Evolutionary conservation across 1,140 invertebrate genomes (phyloP).

Genomic region (Pentalonia nigronervosa): DNA sequence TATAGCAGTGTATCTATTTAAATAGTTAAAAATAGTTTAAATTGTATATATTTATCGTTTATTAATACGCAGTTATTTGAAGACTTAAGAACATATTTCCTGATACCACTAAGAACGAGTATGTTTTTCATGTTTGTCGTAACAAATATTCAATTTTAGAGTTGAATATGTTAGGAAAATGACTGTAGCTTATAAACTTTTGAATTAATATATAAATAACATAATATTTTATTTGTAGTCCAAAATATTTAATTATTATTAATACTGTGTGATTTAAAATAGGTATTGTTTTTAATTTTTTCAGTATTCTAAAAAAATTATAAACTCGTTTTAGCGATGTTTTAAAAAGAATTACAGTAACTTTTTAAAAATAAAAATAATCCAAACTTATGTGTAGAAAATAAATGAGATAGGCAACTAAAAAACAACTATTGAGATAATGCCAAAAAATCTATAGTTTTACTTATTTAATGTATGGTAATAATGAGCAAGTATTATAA

Average conservation of each 20-base stretch:
- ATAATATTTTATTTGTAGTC: neutral
- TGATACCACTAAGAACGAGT: neutral
- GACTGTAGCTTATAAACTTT: neutral
- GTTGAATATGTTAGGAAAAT: neutral
- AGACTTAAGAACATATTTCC: neutral
- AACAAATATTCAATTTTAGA: neutral
- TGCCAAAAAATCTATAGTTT: no score
- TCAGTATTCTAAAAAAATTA: no score
- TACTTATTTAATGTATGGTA: no score
- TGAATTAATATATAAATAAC: neutral
- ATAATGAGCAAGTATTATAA: no score
- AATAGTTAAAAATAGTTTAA: neutral
- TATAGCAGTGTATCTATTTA: neutral
- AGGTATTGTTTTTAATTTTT: no score
- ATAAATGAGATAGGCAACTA: no score
- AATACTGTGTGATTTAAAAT: neutral
- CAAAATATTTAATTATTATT: neutral
- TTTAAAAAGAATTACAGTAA: no score
- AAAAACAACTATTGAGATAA: no score
- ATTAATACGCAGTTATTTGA: neutral
- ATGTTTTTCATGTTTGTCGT: neutral
- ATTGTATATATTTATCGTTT: neutral
- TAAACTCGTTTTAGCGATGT: no score
- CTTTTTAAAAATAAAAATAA: no score
- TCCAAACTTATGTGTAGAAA: no score